These are phyloP conservation scores for Gouania willdenowi DNA, from an alignment of 2,797 vertebrate species.

Conservation along the genomic window DNA sequence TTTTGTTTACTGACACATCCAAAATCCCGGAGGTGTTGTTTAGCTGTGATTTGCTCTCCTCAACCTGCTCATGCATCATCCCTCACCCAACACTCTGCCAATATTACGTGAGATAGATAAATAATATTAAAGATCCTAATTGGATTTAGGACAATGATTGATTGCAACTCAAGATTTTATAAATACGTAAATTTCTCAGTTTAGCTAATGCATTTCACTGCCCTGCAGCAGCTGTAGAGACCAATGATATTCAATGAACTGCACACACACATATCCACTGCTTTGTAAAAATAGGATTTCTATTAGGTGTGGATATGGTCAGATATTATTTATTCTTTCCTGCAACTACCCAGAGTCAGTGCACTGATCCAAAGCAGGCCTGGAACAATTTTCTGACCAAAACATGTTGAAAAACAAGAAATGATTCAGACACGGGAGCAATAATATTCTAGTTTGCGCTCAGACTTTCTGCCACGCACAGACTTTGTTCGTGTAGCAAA, in stretches of 20 bases:
- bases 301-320: slow-evolving; percentile 24
- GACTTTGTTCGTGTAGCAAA: too few species aligned
- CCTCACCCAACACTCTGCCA: slow-evolving; percentile 20
- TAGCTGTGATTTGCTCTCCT: slow-evolving; percentile 39
- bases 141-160: slow-evolving; percentile 48
- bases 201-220: slow-evolving; percentile 35
- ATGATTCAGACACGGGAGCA: too few species aligned
- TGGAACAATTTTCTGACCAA: too few species aligned
- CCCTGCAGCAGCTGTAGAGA: slow-evolving; percentile 22
- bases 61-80: slow-evolving; percentile 35
- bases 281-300: too few species aligned
- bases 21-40: slow-evolving; percentile 46
- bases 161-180: slow-evolving; percentile 46
- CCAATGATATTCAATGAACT: slow-evolving; percentile 42
- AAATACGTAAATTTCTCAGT: slow-evolving; percentile 41
- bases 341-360: too few species aligned
- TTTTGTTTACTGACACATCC: slow-evolving; percentile 18
- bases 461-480: too few species aligned
- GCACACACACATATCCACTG: slow-evolving; percentile 6
- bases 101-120: slow-evolving; percentile 33
- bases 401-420: too few species aligned
- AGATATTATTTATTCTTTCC: slow-evolving; percentile 37
- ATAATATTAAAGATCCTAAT: slow-evolving; percentile 58
- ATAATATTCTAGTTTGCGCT: too few species aligned
- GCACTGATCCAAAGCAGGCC: too few species aligned